Percentiles rank a stretch among this genome's conserved stretches.
phyloP scores from a whole-genome alignment of 2,797 vertebrate species.

The Pseudochirops cupreus region DNA sequence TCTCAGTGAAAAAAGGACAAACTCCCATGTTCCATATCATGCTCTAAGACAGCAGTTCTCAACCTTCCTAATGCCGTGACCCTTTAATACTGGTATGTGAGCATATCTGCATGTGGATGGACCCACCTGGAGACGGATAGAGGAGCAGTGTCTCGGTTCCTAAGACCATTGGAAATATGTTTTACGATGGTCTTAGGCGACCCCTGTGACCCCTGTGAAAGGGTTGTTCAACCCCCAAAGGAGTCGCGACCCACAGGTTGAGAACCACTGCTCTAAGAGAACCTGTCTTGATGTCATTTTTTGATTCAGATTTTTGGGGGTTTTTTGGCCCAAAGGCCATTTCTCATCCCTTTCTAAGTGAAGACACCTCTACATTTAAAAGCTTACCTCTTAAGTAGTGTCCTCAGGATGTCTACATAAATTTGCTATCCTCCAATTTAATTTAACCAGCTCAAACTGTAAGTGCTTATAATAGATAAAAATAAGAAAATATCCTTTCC shows the following conservation, averaged over 20 bases:
- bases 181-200: too few species aligned
- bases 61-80: too few species aligned
- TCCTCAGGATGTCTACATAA: not conserved
- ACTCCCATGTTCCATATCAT: not conserved
- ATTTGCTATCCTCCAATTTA: conserved; percentile 7
- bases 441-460: conserved; percentile 53
- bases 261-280: not conserved
- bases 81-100: too few species aligned
- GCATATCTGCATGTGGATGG: too few species aligned
- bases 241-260: too few species aligned
- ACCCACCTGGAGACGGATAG: too few species aligned
- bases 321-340: not conserved
- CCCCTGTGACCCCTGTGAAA: too few species aligned
- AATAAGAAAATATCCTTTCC: not conserved
- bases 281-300: not conserved
- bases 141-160: too few species aligned
- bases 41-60: not conserved
- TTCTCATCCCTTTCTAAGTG: conserved; percentile 20
- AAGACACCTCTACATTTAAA: conserved; percentile 37
- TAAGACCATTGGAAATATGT: too few species aligned
- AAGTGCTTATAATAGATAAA: conserved; percentile 33
- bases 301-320: not conserved
- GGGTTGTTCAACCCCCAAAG: too few species aligned
- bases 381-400: conserved; percentile 40
- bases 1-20: not conserved